Evolutionary conservation across 2,113 vertebrate species (phyloP).

Genomic region (Microcebus jonahi): DNA sequence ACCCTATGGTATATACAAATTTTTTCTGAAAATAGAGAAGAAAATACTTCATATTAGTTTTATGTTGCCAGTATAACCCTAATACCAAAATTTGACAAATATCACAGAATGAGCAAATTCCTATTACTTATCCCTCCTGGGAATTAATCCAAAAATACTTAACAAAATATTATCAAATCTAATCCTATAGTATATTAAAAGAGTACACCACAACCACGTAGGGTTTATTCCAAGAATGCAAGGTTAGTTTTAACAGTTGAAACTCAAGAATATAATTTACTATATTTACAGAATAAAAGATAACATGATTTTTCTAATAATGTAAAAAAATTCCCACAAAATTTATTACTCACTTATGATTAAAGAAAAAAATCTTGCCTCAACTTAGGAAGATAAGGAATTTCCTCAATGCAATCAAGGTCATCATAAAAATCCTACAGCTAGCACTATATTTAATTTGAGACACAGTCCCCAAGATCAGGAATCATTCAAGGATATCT

Average conservation of each 20-base stretch:
- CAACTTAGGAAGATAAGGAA: neutral
- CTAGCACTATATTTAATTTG: neutral
- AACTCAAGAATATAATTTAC: neutral
- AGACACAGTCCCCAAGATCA: neutral
- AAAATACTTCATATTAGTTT: neutral
- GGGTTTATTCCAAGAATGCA: neutral
- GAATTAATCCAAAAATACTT: neutral
- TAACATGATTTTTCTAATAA: neutral
- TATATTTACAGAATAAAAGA: conserved; percentile 1
- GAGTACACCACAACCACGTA: neutral
- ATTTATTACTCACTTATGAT: neutral
- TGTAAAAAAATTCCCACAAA: neutral
- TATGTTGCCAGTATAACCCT: neutral
- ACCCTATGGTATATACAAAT: neutral
- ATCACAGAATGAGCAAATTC: neutral
- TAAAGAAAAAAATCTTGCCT: neutral
- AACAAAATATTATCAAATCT: neutral
- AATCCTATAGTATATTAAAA: neutral
- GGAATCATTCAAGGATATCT: neutral
- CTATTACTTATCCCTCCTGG: neutral
- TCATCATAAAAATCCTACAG: neutral
- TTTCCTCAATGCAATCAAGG: neutral
- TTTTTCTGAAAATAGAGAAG: neutral
- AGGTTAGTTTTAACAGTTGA: neutral
- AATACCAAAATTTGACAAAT: neutral